phyloP scores from a whole-genome alignment of 2,797 vertebrate species.

The Menidia menidia region DNA sequence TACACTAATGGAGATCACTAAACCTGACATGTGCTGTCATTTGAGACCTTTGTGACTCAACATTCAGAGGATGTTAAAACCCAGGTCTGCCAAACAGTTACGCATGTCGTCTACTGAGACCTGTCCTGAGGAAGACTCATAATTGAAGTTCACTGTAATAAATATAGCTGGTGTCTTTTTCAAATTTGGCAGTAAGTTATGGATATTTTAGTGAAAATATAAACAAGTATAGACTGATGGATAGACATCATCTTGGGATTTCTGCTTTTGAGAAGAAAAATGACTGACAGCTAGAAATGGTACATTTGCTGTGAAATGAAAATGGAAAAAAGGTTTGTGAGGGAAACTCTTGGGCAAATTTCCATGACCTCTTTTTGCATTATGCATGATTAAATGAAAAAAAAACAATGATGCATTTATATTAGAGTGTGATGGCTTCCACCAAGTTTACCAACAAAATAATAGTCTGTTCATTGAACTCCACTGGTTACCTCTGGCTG shows the following conservation, averaged over 20 bases:
- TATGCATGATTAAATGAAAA: too few relatives aligned
- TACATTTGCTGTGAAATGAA: too few relatives aligned
- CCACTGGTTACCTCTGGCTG: too few relatives aligned
- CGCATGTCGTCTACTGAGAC: conserved; percentile 39
- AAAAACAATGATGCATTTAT: background rate
- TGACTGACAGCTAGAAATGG: too few relatives aligned
- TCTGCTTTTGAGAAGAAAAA: too few relatives aligned
- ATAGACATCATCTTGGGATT: too few relatives aligned
- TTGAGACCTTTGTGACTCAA: conserved; percentile 63
- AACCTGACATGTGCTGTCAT: conserved; percentile 54
- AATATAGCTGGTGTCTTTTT: conserved; percentile 43
- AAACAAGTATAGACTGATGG: background rate
- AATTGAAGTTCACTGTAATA: conserved; percentile 38
- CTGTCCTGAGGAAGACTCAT: conserved; percentile 42
- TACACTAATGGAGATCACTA: conserved; percentile 40
- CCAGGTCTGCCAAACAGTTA: conserved; percentile 33
- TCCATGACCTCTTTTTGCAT: too few relatives aligned
- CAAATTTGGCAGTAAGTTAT: conserved; percentile 22
- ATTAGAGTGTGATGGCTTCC: background rate
- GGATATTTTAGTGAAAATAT: background rate
- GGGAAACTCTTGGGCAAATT: too few relatives aligned
- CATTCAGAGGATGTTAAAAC: conserved; percentile 54
- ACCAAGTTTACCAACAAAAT: background rate
- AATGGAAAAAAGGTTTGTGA: too few relatives aligned
- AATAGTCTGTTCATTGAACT: background rate